Evolutionary conservation across 2,113 vertebrate genomes (phyloP).

Genomic region (Eclectus roratus): DNA sequence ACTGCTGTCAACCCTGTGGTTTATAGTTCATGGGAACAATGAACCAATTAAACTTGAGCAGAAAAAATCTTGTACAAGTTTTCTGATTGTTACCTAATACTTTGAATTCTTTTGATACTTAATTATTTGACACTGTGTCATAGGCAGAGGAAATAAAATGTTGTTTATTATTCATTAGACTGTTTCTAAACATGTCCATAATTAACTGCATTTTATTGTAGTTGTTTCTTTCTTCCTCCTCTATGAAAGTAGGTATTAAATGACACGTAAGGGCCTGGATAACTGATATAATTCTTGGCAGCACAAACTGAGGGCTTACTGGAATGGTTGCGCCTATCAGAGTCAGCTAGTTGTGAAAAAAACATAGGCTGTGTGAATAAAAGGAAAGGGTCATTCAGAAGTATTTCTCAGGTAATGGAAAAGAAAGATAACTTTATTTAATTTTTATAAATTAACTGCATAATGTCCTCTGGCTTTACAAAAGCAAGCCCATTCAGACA

Average conservation of each 20-base stretch:
- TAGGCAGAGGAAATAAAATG: constrained; percentile 67
- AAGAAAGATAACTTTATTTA: not conserved
- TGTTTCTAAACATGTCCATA: constrained; percentile 68
- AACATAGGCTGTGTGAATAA: not conserved
- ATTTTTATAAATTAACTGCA: not conserved
- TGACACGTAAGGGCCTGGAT: constrained; percentile 38
- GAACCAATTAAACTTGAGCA: constrained; percentile 80
- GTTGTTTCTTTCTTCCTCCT: constrained; percentile 57
- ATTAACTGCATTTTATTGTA: constrained; percentile 61
- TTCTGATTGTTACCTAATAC: constrained; percentile 78
- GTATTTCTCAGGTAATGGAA: not conserved
- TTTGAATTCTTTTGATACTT: constrained; percentile 78
- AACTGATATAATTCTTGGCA: constrained; percentile 59
- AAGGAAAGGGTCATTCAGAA: constrained; percentile 15
- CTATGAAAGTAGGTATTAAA: constrained; percentile 66
- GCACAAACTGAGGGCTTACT: not conserved
- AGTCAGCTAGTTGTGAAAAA: constrained; percentile 35
- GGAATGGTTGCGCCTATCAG: constrained; percentile 49
- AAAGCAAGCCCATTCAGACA: not conserved
- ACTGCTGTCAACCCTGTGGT: constrained; percentile 71
- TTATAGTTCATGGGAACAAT: constrained; percentile 81
- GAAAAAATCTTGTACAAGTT: constrained; percentile 72
- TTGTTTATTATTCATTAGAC: constrained; percentile 74
- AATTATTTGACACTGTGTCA: constrained; percentile 72
- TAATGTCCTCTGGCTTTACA: not conserved